These are phyloP conservation scores for Tenebrosternarchus preto DNA, from an alignment of 2,113 vertebrate species.

Conservation along the genomic window DNA sequence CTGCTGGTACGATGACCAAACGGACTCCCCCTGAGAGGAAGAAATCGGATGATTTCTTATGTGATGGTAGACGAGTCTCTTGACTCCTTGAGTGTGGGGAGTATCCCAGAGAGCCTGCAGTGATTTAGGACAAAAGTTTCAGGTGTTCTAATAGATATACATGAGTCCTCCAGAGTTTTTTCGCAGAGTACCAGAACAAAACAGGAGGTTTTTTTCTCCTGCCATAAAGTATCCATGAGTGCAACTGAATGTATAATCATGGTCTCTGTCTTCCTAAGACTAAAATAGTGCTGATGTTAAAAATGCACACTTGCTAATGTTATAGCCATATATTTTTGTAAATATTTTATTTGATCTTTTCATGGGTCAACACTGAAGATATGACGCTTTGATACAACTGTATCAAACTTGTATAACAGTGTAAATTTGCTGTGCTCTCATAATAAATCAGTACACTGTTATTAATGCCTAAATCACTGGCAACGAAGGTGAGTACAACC, in stretches of 20 bases:
- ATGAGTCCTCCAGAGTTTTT: not conserved
- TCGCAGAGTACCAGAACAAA: not conserved
- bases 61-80: slow-evolving; percentile 3
- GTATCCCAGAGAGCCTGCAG: slow-evolving; percentile 10
- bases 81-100: not conserved
- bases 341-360: too few relatives aligned
- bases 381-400: too few relatives aligned
- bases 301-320: not conserved
- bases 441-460: too few relatives aligned
- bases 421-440: too few relatives aligned
- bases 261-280: not conserved
- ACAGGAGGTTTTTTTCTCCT: not conserved
- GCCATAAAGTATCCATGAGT: not conserved
- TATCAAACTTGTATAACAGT: too few relatives aligned
- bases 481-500: too few relatives aligned
- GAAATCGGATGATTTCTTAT: slow-evolving; percentile 16
- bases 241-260: not conserved
- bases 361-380: too few relatives aligned
- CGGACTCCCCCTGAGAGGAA: slow-evolving; percentile 13
- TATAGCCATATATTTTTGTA: too few relatives aligned
- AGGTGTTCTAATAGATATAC: slow-evolving; percentile 24
- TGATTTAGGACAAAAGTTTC: slow-evolving; percentile 44
- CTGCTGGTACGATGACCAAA: slow-evolving; percentile 9
- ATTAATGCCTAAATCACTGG: too few relatives aligned
- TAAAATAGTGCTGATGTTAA: not conserved